Base-by-base conservation (phyloP, 2,888 invertebrate species). In the Erynnis tages region DNA sequence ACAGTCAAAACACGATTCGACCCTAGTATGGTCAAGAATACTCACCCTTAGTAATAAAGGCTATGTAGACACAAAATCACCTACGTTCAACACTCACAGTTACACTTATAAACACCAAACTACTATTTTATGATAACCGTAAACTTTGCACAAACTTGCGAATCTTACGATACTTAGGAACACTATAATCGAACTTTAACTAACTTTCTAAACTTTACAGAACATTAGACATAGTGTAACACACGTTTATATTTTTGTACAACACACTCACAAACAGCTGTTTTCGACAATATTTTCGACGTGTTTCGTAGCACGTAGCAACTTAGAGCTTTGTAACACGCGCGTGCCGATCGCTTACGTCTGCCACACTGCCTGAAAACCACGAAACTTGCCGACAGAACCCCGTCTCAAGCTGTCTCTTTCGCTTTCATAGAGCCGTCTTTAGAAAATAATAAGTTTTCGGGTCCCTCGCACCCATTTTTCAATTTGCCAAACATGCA, bases 391-490 rank as follows among this genome's bases (percentile, higher is more conserved):
- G 47, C 54, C 56, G 58, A 57, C 48, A 19, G 43, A 49, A 32
- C 27, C 60, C 45, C 14, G 35, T 43, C 43, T 50, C 27, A 43
- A 35, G 50, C 50, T 43, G 43, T 67, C 67, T 58, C 62, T 58
- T 50, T 67, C 66, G 23, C 50, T 54, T 60, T 14, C 48, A 54
- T 44, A 54, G 43, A 57, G 47, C 56, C 59, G 61, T 58, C 59
- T 53, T 48, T 34, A 48, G 35, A 40, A 53, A 57, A 57, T 56
- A 53, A 54, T 17, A 37, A 47, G 37, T 37, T 47, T 47, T 47
- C 8, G 6, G 11, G 6, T 16, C 10, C n/a, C 4, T 25, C 25
- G 8, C 23, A 14, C 34, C n/a, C 10, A 17, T 19, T 13, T 21
- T 13, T 13, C 19, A 34, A 23, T 13, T 23, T 32, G 2, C 1